Evolutionary conservation across 2,113 vertebrate genomes (phyloP), one percentile per base, ranked within the genome.

Genomic region (Cricetomys ansorgei): DNA sequence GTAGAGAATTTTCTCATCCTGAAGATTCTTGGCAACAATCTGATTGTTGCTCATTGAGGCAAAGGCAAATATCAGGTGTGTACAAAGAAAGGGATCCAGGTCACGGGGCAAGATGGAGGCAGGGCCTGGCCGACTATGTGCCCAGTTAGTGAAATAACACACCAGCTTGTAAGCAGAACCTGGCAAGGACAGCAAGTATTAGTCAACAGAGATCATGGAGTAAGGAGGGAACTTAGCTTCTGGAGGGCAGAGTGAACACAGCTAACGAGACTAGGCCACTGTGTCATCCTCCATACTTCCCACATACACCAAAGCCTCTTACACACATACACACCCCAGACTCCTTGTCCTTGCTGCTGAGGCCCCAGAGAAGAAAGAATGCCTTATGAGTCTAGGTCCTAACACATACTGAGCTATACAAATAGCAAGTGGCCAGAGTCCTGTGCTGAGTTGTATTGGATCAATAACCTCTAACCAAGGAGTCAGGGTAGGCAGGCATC

Each of bases 111-210:
- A 89, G 96, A 98, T 96, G 2, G 88, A 98, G 12, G 98, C 98
- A 7, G 94, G 73, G 37, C 91, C 75, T 1, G 98, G 96, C 43
- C 98, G 97, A 77, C 97, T 98, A 57, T 95, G 98, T 9, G 98
- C 98, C 99, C 98, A 98, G 88, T 97, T 98, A 80, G 98, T 98
- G 91, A 99, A 98, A 96, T 99, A 99, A 92, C 99, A 99, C 53
- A 99, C 98, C 94, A 99, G 95, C 79, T 98, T 98, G 92, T 97
- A 96, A 88, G 98, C 88, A 50, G 97, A 89, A 17, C 97, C 98
- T 99, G 94, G 37, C 50, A 76, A 94, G 80, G 23, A 97, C 23
- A 83, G 53, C 70, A 85, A 23, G 9, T 29, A 4, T 91, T n/a
- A 90, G 64, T 29, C 25, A 45, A 40, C 69, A 85, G 23, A 92